Percentiles rank a stretch among this genome's conserved stretches.
Conservation (phyloP, 2,797 vertebrate genomes). For the Discoglossus pictus region DNA sequence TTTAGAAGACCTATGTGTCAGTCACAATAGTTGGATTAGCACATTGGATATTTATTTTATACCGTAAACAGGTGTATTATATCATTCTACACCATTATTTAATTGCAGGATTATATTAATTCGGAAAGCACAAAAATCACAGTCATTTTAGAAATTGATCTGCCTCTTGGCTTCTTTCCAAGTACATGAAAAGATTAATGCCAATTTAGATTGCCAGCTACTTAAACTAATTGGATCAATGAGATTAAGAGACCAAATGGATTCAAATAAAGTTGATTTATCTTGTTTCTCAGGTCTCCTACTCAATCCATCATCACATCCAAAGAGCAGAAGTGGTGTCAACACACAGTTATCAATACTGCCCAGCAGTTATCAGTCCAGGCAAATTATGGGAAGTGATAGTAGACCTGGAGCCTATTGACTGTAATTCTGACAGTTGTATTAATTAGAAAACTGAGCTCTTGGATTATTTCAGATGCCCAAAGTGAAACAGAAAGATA, state of each 20-base stretch:
- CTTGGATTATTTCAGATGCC: no score
- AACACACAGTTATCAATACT: slow-evolving; percentile 7
- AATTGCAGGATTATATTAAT: slow-evolving; percentile 36
- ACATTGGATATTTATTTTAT: no score
- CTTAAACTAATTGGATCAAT: slow-evolving; percentile 67
- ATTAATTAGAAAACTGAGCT: no score
- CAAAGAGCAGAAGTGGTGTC: neutral
- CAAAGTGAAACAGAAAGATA: no score
- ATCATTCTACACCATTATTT: slow-evolving; percentile 53
- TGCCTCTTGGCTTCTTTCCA: slow-evolving; percentile 52
- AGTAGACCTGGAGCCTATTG: no score
- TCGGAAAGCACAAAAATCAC: slow-evolving; percentile 41
- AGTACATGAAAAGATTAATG: slow-evolving; percentile 56
- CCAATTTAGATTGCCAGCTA: slow-evolving; percentile 60
- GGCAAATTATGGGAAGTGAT: no score
- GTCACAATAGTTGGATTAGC: no score
- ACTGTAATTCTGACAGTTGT: no score
- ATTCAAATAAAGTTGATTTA: slow-evolving; percentile 22
- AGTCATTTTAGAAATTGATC: slow-evolving; percentile 49
- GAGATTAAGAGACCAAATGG: slow-evolving; percentile 14
- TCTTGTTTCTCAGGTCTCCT: slow-evolving; percentile 6
- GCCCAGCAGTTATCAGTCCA: neutral
- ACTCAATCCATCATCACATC: neutral
- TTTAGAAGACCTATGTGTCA: no score
- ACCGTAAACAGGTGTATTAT: slow-evolving; percentile 52